Evolutionary conservation across 1,140 invertebrate genomes (phyloP), one percentile per base, ranked within the genome.

Genomic region (Hypsibius dujardini): DNA sequence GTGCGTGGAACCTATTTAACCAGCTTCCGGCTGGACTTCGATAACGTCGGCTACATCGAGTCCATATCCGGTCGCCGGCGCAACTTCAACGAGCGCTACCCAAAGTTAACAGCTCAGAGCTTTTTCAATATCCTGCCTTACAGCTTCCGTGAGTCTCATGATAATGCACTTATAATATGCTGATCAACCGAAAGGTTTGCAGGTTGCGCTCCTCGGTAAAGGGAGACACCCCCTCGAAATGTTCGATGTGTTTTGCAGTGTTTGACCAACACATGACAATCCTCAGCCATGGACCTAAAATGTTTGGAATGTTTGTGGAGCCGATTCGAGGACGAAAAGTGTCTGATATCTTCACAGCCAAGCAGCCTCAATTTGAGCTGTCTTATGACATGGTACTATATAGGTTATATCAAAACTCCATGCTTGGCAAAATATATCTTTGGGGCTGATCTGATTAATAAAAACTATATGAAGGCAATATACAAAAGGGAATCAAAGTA

Each of bases 41-140:
- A 3, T 42, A 67, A 67, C 45, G 3, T 42, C 7, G 62, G 62
- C 12, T 67, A 67, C 45, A 3, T 3, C 3, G 62, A 42, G 3
- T 14, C 7, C 7, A 67, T 67, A 7, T 67, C 62, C 62, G 62
- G 62, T 67, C 45, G 3, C 62, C 7, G 42, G 3, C 42, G 7
- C 7, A 12, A 67, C 7, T 67, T 67, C 45, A 67, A 3, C 7
- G 12, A 7, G 3, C 62, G 7, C 7, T 67, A 14, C 62, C 62
- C 62, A 12, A 14, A 42, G 7, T 3, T 67, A 3, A 7, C 12
- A 3, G 7, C 62, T 3, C 62, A 67, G 7, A 67, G 12, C 7
- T 67, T 67, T 42, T 67, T 67, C 62, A 67, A 42, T 42, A 67
- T 67, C 42, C 62, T 67, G 3, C 62, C 62, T 42, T 67, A 67